phyloP scores from a whole-genome alignment of 2,888 invertebrate species.

The Ornithoptera priamus region DNA sequence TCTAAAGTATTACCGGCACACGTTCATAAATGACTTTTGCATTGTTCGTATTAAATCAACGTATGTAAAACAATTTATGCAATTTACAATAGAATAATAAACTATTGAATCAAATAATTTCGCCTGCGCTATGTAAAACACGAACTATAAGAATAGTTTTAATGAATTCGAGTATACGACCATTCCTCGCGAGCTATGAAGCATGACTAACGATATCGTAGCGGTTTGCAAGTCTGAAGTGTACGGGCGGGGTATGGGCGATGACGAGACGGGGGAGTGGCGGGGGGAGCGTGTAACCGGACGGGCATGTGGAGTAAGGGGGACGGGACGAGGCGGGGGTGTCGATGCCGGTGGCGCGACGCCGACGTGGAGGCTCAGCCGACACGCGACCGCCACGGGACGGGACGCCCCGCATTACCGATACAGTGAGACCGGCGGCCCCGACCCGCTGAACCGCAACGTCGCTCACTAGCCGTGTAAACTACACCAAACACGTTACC shows the following conservation, averaged over 20 bases:
- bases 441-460: slow-evolving; percentile 3
- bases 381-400: slow-evolving; percentile 73
- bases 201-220: slow-evolving; percentile 36
- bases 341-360: slow-evolving; percentile 62
- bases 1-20: slow-evolving; percentile 32
- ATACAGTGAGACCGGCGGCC: slow-evolving; percentile 29
- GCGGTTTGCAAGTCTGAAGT: slow-evolving; percentile 40
- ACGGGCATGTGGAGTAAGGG: slow-evolving; percentile 47
- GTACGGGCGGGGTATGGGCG: slow-evolving; percentile 54
- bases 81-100: neutral
- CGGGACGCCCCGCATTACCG: slow-evolving; percentile 52
- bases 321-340: slow-evolving; percentile 30
- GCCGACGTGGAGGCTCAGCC: slow-evolving; percentile 76
- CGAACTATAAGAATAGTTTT: slow-evolving; percentile 5
- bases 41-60: slow-evolving; percentile 29
- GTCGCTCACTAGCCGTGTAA: slow-evolving; percentile 1
- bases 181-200: slow-evolving; percentile 19
- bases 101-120: neutral
- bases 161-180: slow-evolving; percentile 28
- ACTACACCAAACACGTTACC: no score
- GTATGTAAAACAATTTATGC: neutral
- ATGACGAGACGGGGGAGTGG: slow-evolving; percentile 3
- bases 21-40: slow-evolving; percentile 34
- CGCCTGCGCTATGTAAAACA: slow-evolving; percentile 20
- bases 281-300: slow-evolving; percentile 11